These are phyloP conservation scores for Cossypha niveicapilla DNA, from an alignment of 2,797 vertebrate genomes.

Conservation along the genomic window DNA sequence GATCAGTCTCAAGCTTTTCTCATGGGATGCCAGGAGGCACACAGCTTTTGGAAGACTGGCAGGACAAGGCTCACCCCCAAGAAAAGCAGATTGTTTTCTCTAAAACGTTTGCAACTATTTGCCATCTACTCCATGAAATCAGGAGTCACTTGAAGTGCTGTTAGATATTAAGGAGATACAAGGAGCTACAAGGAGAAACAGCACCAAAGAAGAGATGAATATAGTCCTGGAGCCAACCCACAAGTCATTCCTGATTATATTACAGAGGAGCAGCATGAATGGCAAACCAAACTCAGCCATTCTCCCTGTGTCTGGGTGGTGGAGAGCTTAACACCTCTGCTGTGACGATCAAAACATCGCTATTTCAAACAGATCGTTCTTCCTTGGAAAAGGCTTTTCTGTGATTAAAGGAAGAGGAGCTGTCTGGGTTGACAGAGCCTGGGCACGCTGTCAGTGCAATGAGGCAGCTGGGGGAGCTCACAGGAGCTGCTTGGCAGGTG, in stretches of 20 bases:
- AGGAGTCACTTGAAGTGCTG: background rate
- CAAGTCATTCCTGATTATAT: background rate
- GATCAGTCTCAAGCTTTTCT: background rate
- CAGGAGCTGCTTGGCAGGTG: conserved; percentile 15
- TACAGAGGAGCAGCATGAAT: background rate
- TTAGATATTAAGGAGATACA: background rate
- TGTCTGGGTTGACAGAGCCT: background rate
- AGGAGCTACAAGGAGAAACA: background rate
- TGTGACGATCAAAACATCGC: background rate
- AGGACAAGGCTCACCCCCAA: background rate
- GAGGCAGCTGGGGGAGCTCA: background rate
- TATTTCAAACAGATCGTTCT: background rate
- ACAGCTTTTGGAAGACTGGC: background rate
- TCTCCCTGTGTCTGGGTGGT: background rate
- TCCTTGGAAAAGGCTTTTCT: background rate
- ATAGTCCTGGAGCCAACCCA: background rate
- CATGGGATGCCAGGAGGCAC: background rate
- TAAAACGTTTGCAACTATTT: background rate
- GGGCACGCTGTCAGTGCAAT: background rate
- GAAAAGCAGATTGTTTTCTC: background rate
- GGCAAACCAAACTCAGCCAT: background rate
- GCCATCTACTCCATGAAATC: background rate
- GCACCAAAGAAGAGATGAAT: background rate
- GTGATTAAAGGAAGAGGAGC: background rate
- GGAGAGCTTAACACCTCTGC: background rate